Conservation (phyloP, 2,888 invertebrate species). For the Epinotia nisella region DNA sequence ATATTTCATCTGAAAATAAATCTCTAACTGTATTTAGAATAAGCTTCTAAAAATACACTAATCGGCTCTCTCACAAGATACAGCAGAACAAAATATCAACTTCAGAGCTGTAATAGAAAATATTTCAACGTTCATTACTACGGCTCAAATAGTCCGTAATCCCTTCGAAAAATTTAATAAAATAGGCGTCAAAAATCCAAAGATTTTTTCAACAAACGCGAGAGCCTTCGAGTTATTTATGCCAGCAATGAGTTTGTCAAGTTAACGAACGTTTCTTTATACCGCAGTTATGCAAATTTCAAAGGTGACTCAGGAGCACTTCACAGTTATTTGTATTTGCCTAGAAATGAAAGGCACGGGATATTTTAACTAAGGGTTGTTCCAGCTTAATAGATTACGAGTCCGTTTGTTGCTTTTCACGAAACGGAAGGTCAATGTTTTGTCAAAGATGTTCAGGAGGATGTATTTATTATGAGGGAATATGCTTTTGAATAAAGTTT, state of each 20-base stretch:
- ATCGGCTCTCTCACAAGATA: too few relatives aligned
- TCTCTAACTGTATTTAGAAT: too few relatives aligned
- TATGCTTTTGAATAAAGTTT: neutral
- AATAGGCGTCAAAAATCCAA: slow-evolving; percentile 25
- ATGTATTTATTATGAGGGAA: neutral
- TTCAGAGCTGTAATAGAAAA: neutral
- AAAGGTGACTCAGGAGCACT: slow-evolving; percentile 50
- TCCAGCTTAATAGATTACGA: slow-evolving; percentile 28
- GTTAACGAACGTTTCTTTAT: slow-evolving; percentile 52
- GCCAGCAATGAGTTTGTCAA: slow-evolving; percentile 51
- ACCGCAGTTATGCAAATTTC: slow-evolving; percentile 54
- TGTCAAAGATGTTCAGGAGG: neutral
- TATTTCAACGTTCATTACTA: slow-evolving; percentile 1
- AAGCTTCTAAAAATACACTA: too few relatives aligned
- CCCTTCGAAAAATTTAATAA: slow-evolving; percentile 29
- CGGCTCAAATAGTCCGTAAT: neutral
- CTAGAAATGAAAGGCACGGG: slow-evolving; percentile 50
- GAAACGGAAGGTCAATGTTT: slow-evolving; percentile 11
- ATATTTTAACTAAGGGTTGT: slow-evolving; percentile 50
- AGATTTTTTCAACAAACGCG: slow-evolving; percentile 28
- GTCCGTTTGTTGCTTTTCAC: slow-evolving; percentile 15
- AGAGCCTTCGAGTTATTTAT: slow-evolving; percentile 50
- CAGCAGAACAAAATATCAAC: too few relatives aligned
- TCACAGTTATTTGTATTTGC: slow-evolving; percentile 52
- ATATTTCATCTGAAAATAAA: too few relatives aligned